Evolutionary conservation across 2,797 vertebrate genomes (phyloP).

Genomic region (Poeciliopsis infans): DNA sequence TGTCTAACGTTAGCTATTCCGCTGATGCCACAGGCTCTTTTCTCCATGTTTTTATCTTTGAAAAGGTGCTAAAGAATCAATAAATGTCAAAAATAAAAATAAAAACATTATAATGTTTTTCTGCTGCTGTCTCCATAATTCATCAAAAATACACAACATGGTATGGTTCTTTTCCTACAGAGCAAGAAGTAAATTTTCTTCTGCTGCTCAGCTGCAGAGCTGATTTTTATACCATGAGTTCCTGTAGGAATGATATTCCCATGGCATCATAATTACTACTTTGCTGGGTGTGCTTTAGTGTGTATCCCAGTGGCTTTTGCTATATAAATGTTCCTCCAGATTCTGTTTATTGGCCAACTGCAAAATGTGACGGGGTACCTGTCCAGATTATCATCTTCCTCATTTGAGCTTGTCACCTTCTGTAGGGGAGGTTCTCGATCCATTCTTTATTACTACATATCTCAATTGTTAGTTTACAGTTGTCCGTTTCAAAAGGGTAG

Average conservation of each 20-base stretch:
- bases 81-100: too few species aligned
- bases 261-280: constrained; percentile 67
- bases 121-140: neutral
- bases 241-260: constrained; percentile 72
- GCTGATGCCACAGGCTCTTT: too few species aligned
- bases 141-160: constrained; percentile 51
- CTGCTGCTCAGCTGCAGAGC: constrained; percentile 54
- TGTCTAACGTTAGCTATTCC: too few species aligned
- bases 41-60: too few species aligned
- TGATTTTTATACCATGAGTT: constrained; percentile 66
- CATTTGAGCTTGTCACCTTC: constrained; percentile 23
- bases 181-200: constrained; percentile 59
- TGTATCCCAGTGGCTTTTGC: constrained; percentile 69
- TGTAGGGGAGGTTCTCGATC: constrained; percentile 24
- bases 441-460: constrained; percentile 12
- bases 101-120: neutral
- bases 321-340: constrained; percentile 70
- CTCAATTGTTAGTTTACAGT: constrained; percentile 34
- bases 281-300: constrained; percentile 70
- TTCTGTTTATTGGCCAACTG: constrained; percentile 54
- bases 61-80: too few species aligned
- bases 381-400: constrained; percentile 30
- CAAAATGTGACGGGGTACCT: constrained; percentile 60
- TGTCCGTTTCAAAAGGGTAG: constrained; percentile 40
- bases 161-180: constrained; percentile 70